These are phyloP conservation scores for Lordiphosa fenestrarum DNA, from an alignment of 2,888 invertebrate species.

Conservation along the genomic window DNA sequence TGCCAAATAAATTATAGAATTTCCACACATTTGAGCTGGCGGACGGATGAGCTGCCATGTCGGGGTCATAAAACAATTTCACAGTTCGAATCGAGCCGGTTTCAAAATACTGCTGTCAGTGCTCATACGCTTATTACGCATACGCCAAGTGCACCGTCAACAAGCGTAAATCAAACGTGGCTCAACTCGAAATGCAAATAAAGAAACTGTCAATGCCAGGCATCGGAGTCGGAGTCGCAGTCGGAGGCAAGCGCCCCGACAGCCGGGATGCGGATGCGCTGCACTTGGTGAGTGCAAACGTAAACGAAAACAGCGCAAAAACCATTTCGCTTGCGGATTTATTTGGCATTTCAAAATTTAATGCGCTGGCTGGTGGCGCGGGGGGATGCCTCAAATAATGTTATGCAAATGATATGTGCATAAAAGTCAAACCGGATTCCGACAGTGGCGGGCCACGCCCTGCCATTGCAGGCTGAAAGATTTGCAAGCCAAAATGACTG, in stretches of 20 bases:
- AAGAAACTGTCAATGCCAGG: conserved; percentile 59
- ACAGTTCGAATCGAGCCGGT: not conserved
- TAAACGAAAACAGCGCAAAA: conserved; percentile 52
- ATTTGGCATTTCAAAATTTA: conserved; percentile 60
- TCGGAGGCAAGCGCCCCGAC: conserved; percentile 20
- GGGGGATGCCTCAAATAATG: conserved; percentile 63
- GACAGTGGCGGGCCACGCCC: conserved; percentile 25
- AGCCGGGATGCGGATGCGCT: conserved; percentile 46
- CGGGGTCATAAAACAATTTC: conserved; percentile 36
- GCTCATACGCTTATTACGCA: conserved; percentile 44
- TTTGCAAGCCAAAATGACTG: conserved; percentile 45
- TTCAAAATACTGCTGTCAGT: conserved; percentile 13
- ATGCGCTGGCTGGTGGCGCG: conserved; percentile 49
- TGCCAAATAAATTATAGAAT: conserved; percentile 36
- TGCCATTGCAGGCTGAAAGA: conserved; percentile 6
- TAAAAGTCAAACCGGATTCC: conserved; percentile 67
- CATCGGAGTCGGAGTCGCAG: conserved; percentile 12
- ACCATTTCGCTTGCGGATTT: conserved; percentile 67
- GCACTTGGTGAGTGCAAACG: conserved; percentile 47
- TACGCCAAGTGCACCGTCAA: conserved; percentile 50
- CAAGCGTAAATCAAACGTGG: conserved; percentile 60
- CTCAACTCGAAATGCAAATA: conserved; percentile 56
- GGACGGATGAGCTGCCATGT: conserved; percentile 20
- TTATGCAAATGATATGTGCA: conserved; percentile 79
- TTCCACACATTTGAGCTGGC: conserved; percentile 22